Evolutionary conservation across 2,888 invertebrate species (phyloP).

Genomic region (Microctonus brassicae): DNA sequence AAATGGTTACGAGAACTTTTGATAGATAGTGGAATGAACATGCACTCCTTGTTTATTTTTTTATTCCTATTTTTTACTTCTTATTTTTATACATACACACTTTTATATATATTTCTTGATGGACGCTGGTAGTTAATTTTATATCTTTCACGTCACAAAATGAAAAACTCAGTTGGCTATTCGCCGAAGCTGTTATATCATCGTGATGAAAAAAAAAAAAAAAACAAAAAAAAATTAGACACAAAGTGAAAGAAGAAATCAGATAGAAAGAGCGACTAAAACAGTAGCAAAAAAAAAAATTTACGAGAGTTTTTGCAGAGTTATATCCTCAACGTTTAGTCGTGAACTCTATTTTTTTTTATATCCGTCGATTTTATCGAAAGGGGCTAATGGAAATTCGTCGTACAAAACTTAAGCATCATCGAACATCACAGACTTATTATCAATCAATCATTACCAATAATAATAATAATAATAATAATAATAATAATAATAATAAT

Average conservation of each 20-base stretch:
- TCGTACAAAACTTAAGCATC: conserved; percentile 31
- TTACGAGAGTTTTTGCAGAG: conserved; percentile 14
- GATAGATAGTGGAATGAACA: background rate
- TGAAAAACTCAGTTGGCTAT: conserved; percentile 28
- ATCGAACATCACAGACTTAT: conserved; percentile 26
- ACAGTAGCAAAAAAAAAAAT: conserved; percentile 21
- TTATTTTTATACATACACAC: background rate
- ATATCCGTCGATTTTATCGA: conserved; percentile 8
- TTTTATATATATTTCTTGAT: background rate
- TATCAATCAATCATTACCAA: background rate
- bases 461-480: background rate
- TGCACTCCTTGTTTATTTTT: background rate
- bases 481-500: background rate
- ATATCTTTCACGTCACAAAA: conserved; percentile 4
- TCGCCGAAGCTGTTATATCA: conserved; percentile 22
- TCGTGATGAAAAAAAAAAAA: background rate
- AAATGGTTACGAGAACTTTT: no score
- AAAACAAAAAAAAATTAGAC: background rate
- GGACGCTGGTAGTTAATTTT: conserved; percentile 1
- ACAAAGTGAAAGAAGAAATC: background rate
- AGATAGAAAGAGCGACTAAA: background rate
- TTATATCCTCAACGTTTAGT: conserved; percentile 14
- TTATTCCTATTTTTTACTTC: background rate
- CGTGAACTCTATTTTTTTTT: conserved; percentile 19
- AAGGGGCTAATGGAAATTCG: conserved; percentile 39